These are phyloP conservation scores for Idris sp. DNA, from an alignment of 1,140 invertebrate species.

Conservation along the genomic window DNA sequence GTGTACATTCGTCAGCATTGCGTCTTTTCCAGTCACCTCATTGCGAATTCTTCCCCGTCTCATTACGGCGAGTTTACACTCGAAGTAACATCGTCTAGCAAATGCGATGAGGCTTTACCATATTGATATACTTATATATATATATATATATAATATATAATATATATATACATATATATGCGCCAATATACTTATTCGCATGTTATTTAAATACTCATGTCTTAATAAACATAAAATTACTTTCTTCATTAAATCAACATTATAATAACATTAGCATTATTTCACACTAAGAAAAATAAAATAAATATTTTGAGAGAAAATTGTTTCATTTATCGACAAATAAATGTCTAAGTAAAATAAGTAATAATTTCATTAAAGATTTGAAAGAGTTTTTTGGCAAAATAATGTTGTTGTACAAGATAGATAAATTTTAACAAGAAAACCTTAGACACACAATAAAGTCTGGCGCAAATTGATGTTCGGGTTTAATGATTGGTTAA, in stretches of 20 bases:
- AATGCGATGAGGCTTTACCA: constrained; percentile 2
- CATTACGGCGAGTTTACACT: constrained; percentile 61
- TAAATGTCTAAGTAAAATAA: too few relatives aligned
- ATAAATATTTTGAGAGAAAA: too few relatives aligned
- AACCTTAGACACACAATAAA: constrained; percentile 7
- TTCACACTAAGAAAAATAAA: too few relatives aligned
- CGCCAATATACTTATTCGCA: neutral
- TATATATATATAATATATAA: too few relatives aligned
- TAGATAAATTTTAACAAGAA: constrained; percentile 16
- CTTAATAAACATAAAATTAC: too few relatives aligned
- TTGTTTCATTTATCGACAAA: too few relatives aligned
- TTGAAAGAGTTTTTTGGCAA: too few relatives aligned
- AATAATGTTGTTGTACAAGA: constrained; percentile 1
- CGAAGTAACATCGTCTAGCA: constrained; percentile 57
- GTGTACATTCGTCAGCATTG: constrained; percentile 35
- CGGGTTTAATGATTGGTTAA: constrained; percentile 22
- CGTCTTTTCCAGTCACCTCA: constrained; percentile 63
- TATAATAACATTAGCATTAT: too few relatives aligned
- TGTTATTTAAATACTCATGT: neutral
- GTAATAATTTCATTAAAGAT: too few relatives aligned
- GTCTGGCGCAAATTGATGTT: constrained; percentile 12
- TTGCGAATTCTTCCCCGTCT: constrained; percentile 67
- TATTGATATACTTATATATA: too few relatives aligned
- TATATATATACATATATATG: too few relatives aligned
- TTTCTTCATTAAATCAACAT: too few relatives aligned